Evolutionary conservation across 2,888 invertebrate genomes (phyloP), one percentile per base, ranked within the genome.

Genomic region (Calameuta filiformis): DNA sequence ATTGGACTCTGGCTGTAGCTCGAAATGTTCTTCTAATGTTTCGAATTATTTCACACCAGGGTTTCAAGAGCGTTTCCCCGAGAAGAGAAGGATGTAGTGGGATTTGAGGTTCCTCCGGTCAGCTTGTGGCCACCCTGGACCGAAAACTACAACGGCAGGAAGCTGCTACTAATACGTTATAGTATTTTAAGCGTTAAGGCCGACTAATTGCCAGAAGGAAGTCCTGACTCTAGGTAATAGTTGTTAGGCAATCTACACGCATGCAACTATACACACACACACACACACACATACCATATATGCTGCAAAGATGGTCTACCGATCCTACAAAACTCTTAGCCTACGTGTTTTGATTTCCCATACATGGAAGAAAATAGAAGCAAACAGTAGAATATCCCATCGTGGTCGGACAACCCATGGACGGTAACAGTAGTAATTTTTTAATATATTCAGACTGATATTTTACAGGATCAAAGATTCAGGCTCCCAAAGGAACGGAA

Each of bases 101-200:
- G 85, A 86, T 87, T 83, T 82, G 85, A 78, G 86, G 86, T 82
- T 81, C 69, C 75, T 73, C 75, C 77, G 85, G 84, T 76, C 82
- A 82, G 82, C 77, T 76, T 82, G 83, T 81, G 85, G 86, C 83
- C 80, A 83, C 82, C 71, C 73, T 35, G 75, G 75, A 75, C 81
- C 84, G 35, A 79, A 79, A 68, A 56, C 33, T 35, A 69, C 76
- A 56, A 56, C 23, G 23, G 56, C 56, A 23, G 56, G 56, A 56
- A 23, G 23, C 56, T 56, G 56, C 0, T 56, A 56, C 56, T 23
- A 23, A 56, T 56, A 9, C 56, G 23, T 1, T 23, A 56, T 23
- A 56, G 56, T 56, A 23, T 56, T 56, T 56, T 56, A 56, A 56
- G 56, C 23, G 56, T 56, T 56, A 56, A 56, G 56, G 9, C 56